Conservation (phyloP, 1,140 invertebrate species). For the Asbolus verrucosus region DNA sequence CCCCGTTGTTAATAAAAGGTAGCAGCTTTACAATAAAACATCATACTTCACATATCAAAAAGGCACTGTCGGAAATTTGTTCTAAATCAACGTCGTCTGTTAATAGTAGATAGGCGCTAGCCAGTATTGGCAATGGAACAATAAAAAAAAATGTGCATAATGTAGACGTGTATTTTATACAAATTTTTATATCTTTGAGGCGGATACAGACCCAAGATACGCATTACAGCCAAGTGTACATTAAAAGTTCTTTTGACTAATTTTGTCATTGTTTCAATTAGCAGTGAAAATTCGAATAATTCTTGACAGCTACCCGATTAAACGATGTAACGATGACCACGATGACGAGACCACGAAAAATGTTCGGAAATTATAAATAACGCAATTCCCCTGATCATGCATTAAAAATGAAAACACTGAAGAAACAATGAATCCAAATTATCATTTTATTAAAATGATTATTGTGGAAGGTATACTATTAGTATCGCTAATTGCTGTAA, state of each 20-base stretch:
- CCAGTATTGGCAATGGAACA: slow-evolving; percentile 8
- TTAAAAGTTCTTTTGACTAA: neutral
- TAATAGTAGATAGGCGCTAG: neutral
- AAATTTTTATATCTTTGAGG: neutral
- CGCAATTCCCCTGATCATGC: neutral
- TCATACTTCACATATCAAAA: slow-evolving; percentile 20
- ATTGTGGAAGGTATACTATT: no score
- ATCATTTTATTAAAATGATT: no score
- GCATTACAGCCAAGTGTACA: slow-evolving; percentile 21
- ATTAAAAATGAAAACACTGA: no score
- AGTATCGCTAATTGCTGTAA: no score
- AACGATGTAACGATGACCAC: no score
- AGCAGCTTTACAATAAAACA: slow-evolving; percentile 23
- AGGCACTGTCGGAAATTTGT: slow-evolving; percentile 13
- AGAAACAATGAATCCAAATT: no score
- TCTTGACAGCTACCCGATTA: no score
- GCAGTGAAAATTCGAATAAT: no score
- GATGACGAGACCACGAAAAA: no score
- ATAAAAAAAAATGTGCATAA: slow-evolving; percentile 11
- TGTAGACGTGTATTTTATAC: slow-evolving; percentile 25
- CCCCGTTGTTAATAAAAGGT: slow-evolving; percentile 7
- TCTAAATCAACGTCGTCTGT: neutral
- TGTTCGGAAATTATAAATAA: no score
- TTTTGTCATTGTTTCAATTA: neutral
- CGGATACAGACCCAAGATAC: slow-evolving; percentile 12